Evolutionary conservation across 37 sponge, comb jelly and placozoan genomes (phyloP).

Genomic region (Theonella swinhoei): DNA sequence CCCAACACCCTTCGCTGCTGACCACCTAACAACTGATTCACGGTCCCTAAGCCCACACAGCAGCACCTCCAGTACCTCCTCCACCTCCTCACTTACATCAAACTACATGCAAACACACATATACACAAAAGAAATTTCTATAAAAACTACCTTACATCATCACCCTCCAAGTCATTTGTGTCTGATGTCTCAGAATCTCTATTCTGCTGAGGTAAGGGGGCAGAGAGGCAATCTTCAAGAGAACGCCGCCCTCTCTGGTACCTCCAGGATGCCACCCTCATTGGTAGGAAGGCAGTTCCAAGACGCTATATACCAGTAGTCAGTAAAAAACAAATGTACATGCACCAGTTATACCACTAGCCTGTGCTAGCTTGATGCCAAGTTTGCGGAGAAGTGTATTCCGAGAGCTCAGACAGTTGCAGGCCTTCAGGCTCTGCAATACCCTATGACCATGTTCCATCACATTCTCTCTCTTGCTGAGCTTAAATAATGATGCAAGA

Average conservation of each 20-base stretch:
- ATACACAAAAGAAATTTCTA: no score
- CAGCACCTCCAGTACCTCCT: conserved; percentile 70
- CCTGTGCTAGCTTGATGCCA: conserved; percentile 87
- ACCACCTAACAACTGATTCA: conserved; percentile 98
- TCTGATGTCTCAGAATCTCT: no score
- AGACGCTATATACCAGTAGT: conserved; percentile 54
- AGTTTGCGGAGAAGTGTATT: conserved; percentile 90
- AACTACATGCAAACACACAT: no score
- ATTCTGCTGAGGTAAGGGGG: no score
- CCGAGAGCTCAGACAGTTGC: conserved; percentile 22
- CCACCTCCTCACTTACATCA: conserved; percentile 58
- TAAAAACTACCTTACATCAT: no score
- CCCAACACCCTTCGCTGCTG: conserved; percentile 97
- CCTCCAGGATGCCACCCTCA: conserved; percentile 85
- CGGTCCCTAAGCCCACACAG: conserved; percentile 85
- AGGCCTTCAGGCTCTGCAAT: conserved; percentile 28
- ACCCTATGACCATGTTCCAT: conserved; percentile 52
- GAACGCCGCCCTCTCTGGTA: conserved; percentile 88
- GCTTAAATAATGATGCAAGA: conserved; percentile 66
- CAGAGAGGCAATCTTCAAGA: conserved; percentile 59
- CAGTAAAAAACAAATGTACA: neutral
- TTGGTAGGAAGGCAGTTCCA: conserved; percentile 75
- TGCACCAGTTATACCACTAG: conserved; percentile 3
- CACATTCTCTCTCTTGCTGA: conserved; percentile 80
- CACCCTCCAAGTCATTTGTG: no score